Evolutionary conservation across 1,140 invertebrate species (phyloP).

Genomic region (Saccostrea glomerata): DNA sequence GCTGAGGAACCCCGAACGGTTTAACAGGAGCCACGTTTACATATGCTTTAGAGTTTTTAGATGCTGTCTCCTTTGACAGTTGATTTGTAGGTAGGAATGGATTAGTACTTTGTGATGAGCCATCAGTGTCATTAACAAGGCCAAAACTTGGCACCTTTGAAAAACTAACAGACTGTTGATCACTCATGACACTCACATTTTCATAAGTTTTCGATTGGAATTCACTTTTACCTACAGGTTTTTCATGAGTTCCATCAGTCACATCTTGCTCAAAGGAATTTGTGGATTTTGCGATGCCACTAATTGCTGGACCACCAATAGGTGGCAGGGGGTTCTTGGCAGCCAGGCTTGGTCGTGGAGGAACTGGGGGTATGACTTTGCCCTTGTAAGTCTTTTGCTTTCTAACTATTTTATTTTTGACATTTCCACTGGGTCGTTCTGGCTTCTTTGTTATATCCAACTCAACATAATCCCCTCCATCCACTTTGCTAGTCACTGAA

Average conservation of each 20-base stretch:
- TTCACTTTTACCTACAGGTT: slow-evolving; percentile 41
- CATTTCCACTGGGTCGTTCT: background rate
- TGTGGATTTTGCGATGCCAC: background rate
- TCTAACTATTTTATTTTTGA: background rate
- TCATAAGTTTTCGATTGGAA: slow-evolving; percentile 5
- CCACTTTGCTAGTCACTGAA: background rate
- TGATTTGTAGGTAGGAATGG: slow-evolving; percentile 37
- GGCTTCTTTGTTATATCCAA: background rate
- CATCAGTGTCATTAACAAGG: background rate
- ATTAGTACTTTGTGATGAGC: background rate
- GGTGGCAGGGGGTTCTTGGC: slow-evolving; percentile 48
- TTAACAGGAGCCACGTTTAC: slow-evolving; percentile 48
- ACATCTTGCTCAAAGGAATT: slow-evolving; percentile 40
- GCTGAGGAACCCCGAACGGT: background rate
- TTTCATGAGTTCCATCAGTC: background rate
- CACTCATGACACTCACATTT: slow-evolving; percentile 36
- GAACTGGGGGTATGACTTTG: slow-evolving; percentile 45
- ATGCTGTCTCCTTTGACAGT: background rate
- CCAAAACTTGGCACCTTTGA: background rate
- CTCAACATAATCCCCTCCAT: background rate
- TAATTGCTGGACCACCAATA: slow-evolving; percentile 5
- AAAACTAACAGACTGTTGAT: background rate
- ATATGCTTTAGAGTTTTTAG: slow-evolving; percentile 27
- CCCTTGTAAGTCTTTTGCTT: slow-evolving; percentile 32
- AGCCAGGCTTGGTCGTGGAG: slow-evolving; percentile 31